Evolutionary conservation across 2,888 invertebrate species (phyloP).

Genomic region (Hemistola chrysoprasaria): DNA sequence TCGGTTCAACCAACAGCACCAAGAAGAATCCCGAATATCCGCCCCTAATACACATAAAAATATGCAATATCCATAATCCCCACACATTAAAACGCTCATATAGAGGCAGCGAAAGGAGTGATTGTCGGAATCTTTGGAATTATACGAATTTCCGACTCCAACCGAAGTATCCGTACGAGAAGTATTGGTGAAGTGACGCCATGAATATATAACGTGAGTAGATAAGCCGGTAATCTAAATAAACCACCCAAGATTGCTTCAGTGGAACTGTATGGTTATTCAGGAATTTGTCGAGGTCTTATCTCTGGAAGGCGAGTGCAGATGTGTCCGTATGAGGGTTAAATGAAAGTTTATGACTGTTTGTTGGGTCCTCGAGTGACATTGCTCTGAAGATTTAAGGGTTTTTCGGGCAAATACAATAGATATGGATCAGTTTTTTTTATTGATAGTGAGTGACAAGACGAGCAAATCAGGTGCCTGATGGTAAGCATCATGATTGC

Average conservation of each 20-base stretch:
- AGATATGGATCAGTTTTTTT: too few relatives aligned
- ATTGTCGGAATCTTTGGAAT: constrained; percentile 36
- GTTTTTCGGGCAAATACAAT: not conserved
- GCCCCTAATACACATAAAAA: constrained; percentile 9
- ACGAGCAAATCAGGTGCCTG: too few relatives aligned
- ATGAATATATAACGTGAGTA: constrained; percentile 54
- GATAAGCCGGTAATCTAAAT: constrained; percentile 57
- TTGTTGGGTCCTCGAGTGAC: constrained; percentile 3
- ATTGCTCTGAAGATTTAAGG: not conserved
- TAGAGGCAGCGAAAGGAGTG: constrained; percentile 27
- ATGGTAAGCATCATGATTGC: too few relatives aligned
- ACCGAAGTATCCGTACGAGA: constrained; percentile 38
- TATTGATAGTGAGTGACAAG: too few relatives aligned
- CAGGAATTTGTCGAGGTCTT: constrained; percentile 39
- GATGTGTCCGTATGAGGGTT: constrained; percentile 15
- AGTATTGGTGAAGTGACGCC: constrained; percentile 40
- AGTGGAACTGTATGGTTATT: constrained; percentile 45
- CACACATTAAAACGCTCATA: constrained; percentile 30
- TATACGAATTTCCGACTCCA: constrained; percentile 44
- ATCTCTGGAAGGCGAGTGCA: constrained; percentile 19
- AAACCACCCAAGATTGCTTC: constrained; percentile 48
- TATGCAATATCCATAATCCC: constrained; percentile 15
- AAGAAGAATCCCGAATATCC: not conserved
- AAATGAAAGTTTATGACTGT: constrained; percentile 18
- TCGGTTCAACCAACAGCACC: too few relatives aligned